A percentile compares a stretch with the other conserved stretches of the same genome.
Evolutionary conservation across 1,140 invertebrate species (phyloP).

Genomic region (Drosophila oshimai): DNA sequence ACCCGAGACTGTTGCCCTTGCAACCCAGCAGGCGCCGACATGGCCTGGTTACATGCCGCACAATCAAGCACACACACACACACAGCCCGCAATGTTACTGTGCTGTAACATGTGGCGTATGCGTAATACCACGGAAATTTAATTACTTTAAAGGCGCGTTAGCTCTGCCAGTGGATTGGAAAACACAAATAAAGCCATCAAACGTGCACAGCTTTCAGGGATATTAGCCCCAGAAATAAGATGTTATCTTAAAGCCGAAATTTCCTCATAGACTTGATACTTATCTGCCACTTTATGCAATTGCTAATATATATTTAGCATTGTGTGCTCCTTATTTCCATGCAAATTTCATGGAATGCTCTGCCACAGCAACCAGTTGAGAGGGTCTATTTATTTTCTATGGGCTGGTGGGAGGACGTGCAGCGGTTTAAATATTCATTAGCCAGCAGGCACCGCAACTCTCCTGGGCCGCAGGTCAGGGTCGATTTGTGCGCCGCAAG

Average conservation of each 20-base stretch:
- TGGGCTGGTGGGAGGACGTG: slow-evolving; percentile 41
- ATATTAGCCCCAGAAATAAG: not conserved
- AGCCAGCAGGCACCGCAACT: slow-evolving; percentile 29
- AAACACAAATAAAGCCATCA: slow-evolving; percentile 35
- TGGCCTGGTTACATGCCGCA: slow-evolving; percentile 49
- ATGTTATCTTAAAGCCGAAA: too few species aligned
- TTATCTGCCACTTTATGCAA: not conserved
- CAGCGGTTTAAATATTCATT: slow-evolving; percentile 76
- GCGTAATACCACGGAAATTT: slow-evolving; percentile 55
- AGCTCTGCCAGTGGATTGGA: slow-evolving; percentile 18
- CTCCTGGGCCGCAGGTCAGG: slow-evolving; percentile 35
- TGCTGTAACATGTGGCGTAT: slow-evolving; percentile 55
- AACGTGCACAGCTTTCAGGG: not conserved
- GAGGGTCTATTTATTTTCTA: slow-evolving; percentile 8
- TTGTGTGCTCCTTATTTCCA: not conserved
- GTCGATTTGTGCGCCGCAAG: slow-evolving; percentile 27
- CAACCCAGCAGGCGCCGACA: slow-evolving; percentile 48
- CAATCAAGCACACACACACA: slow-evolving; percentile 20
- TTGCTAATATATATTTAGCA: slow-evolving; percentile 37
- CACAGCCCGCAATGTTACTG: not conserved
- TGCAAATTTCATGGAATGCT: slow-evolving; percentile 63
- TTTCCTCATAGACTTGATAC: not conserved
- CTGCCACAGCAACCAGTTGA: slow-evolving; percentile 51
- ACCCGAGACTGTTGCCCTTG: slow-evolving; percentile 28
- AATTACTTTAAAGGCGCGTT: slow-evolving; percentile 65